A percentile compares a stretch with the other conserved stretches of the same genome.
Evolutionary conservation across 1,140 invertebrate species (phyloP).

Genomic region (Maniola jurtina): DNA sequence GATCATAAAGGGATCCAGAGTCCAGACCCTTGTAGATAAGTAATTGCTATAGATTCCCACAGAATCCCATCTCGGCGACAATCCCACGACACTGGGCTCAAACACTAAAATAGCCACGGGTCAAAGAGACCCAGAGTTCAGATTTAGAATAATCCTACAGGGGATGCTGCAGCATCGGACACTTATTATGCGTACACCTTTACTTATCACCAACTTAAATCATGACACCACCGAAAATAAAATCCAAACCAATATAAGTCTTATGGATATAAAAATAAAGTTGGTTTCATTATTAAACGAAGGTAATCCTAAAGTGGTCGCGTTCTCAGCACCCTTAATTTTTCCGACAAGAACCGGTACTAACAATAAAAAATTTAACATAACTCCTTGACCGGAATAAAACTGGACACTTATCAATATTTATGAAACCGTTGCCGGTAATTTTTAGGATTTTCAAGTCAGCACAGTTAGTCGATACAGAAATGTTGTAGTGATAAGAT

Average conservation of each 20-base stretch:
- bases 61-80: constrained; percentile 49
- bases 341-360: constrained; percentile 60
- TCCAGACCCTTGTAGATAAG: constrained; percentile 18
- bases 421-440: constrained; percentile 54
- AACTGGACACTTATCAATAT: constrained; percentile 72
- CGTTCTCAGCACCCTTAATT: constrained; percentile 65
- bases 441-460: constrained; percentile 40
- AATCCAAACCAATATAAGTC: constrained; percentile 32
- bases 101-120: constrained; percentile 62
- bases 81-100: constrained; percentile 65
- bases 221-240: constrained; percentile 10
- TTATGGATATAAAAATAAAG: constrained; percentile 27
- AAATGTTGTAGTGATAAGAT: constrained; percentile 47
- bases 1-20: constrained; percentile 9
- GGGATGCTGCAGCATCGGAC: constrained; percentile 67
- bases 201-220: constrained; percentile 44
- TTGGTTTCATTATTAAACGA: constrained; percentile 1
- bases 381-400: constrained; percentile 74
- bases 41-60: constrained; percentile 51
- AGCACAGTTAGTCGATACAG: constrained; percentile 49
- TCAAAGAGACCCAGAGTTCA: constrained; percentile 69
- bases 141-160: constrained; percentile 51
- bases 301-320: constrained; percentile 24
- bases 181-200: constrained; percentile 74
- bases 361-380: constrained; percentile 68